Conservation (phyloP, 2,797 vertebrate genomes). For the Pagetopsis macropterus region DNA sequence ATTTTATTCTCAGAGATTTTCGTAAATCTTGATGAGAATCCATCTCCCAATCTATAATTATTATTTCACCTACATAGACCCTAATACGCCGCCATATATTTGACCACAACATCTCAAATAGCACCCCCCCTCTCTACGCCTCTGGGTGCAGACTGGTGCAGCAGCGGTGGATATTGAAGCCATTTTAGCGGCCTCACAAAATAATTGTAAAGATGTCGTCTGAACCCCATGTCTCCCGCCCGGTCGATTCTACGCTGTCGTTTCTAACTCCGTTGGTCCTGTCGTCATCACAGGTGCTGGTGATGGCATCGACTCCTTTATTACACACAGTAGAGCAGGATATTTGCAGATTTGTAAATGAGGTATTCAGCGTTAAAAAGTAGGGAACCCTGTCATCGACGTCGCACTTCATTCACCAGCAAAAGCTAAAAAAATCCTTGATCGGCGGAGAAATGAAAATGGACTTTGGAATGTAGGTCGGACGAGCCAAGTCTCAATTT, state of each 20-base stretch:
- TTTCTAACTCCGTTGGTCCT: conserved; percentile 78
- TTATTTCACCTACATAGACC: too few species aligned
- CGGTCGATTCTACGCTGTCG: conserved; percentile 50
- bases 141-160: conserved; percentile 52
- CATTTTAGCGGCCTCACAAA: conserved; percentile 51
- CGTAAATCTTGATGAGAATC: too few species aligned
- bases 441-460: conserved; percentile 66
- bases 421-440: conserved; percentile 53
- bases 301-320: conserved; percentile 84
- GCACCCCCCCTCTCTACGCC: conserved; percentile 13
- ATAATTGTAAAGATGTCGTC: conserved; percentile 52
- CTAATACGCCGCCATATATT: neutral
- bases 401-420: conserved; percentile 76
- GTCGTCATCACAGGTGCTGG: conserved; percentile 84
- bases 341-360: conserved; percentile 88
- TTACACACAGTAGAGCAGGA: conserved; percentile 81
- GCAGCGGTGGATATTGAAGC: conserved; percentile 58
- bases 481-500: conserved; percentile 66
- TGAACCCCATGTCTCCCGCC: conserved; percentile 57
- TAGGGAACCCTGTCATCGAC: conserved; percentile 80
- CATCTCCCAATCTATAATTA: too few species aligned
- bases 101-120: neutral
- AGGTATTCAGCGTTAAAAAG: conserved; percentile 85
- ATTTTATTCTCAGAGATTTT: too few species aligned
- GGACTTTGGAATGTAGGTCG: conserved; percentile 81